Base-by-base conservation (phyloP, 1,140 invertebrate species). In the Neotoxoptera formosana region DNA sequence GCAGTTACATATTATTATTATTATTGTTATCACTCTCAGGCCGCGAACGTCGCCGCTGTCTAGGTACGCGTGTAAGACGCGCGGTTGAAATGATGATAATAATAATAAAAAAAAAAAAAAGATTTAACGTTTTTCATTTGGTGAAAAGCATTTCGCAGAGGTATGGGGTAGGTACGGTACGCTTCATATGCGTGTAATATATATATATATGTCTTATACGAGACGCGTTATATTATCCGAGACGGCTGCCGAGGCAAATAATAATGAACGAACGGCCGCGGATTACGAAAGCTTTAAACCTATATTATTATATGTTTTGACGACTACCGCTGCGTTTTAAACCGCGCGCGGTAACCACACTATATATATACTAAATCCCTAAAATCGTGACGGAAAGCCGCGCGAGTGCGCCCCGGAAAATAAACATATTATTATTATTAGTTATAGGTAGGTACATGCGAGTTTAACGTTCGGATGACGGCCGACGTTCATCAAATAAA, bases 251-350 rank as follows among this genome's bases (percentile, higher is more conserved):
- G 84, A 86, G 84, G 14, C 45, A 25, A 86, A 86, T 25, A 86
- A 86, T 25, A 47, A 86, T 47, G 25, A 47, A 47, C 17, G 84
- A 47, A 47, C 45, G 45, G 36, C 4, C 11, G 30, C 11, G 30
- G 45, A 86, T 86, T 86, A 47, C 84, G 30, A 86, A 86, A 86
- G 84, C 84, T 48, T 47, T 48, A 86, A 47, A 76, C n/a, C 14
- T 76, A 76, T n/a, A n/a, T n/a, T n/a, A n/a, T n/a, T n/a, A n/a
- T 67, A 67, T n/a, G 84, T 86, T 86, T 86, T 86, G 84, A 47
- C 30, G 45, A 86, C 36, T 30, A n/a, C n/a, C n/a, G n/a, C n/a
- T n/a, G n/a, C 25, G 25, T 47, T 86, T 86, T 86, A 47, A 86
- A 86, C 41, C 21, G 14, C 25, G 34, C 11, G 25, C 41, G 17